phyloP scores from a whole-genome alignment of 2,888 invertebrate genomes.

The Callinectes sapidus region DNA sequence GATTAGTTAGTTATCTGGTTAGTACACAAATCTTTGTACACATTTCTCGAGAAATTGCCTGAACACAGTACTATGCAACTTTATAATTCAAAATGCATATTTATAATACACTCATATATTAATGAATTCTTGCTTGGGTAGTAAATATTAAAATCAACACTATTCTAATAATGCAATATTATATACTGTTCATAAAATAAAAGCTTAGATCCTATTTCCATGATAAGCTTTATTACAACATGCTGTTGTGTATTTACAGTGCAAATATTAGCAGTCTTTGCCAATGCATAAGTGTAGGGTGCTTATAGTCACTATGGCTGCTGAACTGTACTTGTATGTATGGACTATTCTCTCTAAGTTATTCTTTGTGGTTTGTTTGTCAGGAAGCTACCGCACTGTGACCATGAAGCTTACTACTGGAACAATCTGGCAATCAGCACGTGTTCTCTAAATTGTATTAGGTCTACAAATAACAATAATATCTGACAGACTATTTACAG shows the following conservation, averaged over 20 bases:
- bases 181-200: not conserved
- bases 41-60: no score
- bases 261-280: not conserved
- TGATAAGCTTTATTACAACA: not conserved
- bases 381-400: not conserved
- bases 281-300: not conserved
- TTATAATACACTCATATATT: not conserved
- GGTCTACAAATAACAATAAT: not conserved
- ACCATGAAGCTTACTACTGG: no score
- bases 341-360: not conserved
- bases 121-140: not conserved
- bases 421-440: not conserved
- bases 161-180: not conserved
- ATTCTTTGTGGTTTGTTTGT: not conserved
- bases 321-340: not conserved
- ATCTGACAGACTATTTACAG: not conserved
- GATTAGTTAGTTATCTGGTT: not conserved
- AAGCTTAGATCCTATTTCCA: not conserved
- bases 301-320: not conserved
- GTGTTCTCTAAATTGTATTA: not conserved
- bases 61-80: not conserved
- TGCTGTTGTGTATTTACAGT: conserved; percentile 4
- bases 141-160: not conserved
- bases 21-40: not conserved
- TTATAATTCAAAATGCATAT: not conserved